Base-by-base conservation (phyloP, 2,797 vertebrate species). In the Holocentrus rufus region DNA sequence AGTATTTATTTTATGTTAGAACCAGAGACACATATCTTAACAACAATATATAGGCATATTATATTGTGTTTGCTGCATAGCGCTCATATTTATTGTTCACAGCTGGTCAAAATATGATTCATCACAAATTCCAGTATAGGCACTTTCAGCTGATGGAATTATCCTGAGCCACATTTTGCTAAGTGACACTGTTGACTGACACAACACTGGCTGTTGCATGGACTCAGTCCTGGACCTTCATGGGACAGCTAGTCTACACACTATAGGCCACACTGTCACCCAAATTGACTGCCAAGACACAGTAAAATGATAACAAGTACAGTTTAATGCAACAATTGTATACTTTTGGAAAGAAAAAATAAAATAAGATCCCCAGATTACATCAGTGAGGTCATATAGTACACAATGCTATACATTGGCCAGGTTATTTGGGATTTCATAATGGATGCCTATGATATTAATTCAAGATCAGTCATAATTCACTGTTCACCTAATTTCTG, bases 301-400 rank as follows among this genome's bases (percentile, higher is more conserved):
- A 15, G 36, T 22, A 50, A 27, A 70, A 64, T 27, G 11, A 0
- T 27, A 36, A 66, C 63, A 65, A 46, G 7, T 72, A 20, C 6
- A 71, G 20, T 82, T 84, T 74, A 78, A 81, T 74, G 52, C 7
- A 76, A 57, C 52, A 65, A 31, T 18, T 64, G 67, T 66, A 72
- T 53, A 66, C 47, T 64, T 76, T 60, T 67, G 1, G n/a, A 27
- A 44, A 52, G 18, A 70, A 30, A 63, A 31, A 31, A 31, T n/a
- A 62, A 25, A 57, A 36, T 18, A 61, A 23, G 23, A 68, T 11
- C 31, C 3, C 1, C 1, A 78, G 0, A 49, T 60, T 49, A 78
- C 54, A 63, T 30, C 1, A 53, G 5, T 65, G 0, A 64, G 47
- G 30, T 73, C 25, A 8, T 14, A 25, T 34, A 11, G 2, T 34